Evolutionary conservation across 2,888 invertebrate species (phyloP).

Genomic region (Torymus texanus): DNA sequence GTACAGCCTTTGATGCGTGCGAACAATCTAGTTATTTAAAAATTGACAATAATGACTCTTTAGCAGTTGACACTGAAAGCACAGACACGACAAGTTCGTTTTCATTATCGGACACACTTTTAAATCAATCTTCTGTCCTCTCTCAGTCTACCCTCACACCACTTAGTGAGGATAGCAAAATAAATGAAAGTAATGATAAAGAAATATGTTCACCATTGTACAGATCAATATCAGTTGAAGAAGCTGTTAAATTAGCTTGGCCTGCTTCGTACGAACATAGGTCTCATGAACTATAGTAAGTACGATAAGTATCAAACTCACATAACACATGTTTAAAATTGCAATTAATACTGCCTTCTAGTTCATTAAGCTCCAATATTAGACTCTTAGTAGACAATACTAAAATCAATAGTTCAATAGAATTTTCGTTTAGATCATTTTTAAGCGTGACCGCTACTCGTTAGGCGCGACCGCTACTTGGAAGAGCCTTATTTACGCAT

Average conservation of each 20-base stretch:
- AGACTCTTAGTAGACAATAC: too few species aligned
- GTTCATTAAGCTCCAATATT: too few species aligned
- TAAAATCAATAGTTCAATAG: too few species aligned
- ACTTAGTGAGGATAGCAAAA: slow-evolving; percentile 51
- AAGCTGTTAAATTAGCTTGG: slow-evolving; percentile 76
- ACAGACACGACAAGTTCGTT: slow-evolving; percentile 46
- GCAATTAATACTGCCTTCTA: too few species aligned
- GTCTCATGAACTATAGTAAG: slow-evolving; percentile 83
- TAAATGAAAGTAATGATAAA: slow-evolving; percentile 29
- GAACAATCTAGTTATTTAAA: slow-evolving; percentile 61
- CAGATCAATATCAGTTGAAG: slow-evolving; percentile 70
- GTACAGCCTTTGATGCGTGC: slow-evolving; percentile 67
- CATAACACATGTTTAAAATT: too few species aligned
- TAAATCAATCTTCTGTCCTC: slow-evolving; percentile 55
- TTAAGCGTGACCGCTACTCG: too few species aligned
- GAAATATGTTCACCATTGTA: slow-evolving; percentile 68
- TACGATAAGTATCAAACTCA: too few species aligned
- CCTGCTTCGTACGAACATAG: slow-evolving; percentile 80
- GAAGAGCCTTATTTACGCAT: too few species aligned
- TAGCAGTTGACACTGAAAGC: slow-evolving; percentile 21
- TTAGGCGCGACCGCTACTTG: too few species aligned
- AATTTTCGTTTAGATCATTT: too few species aligned
- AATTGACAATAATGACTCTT: slow-evolving; percentile 18
- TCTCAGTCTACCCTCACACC: slow-evolving; percentile 46
- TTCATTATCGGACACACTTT: slow-evolving; percentile 39